These are phyloP conservation scores for Notechis scutatus DNA, from an alignment of 2,113 vertebrate genomes.

Conservation along the genomic window DNA sequence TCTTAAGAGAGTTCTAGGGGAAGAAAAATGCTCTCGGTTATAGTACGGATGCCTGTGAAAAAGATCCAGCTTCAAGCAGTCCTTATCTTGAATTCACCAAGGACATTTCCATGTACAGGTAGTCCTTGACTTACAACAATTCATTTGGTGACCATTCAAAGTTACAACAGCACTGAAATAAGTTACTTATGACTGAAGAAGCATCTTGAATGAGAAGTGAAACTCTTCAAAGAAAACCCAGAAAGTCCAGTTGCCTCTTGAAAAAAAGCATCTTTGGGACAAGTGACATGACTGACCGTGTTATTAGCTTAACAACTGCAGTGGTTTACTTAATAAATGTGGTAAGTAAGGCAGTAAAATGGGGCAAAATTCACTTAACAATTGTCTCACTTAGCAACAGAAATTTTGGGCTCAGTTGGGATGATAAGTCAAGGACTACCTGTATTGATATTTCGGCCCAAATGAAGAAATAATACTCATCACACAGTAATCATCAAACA, in stretches of 20 bases:
- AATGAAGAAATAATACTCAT: background rate
- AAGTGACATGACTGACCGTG: background rate
- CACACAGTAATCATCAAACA: background rate
- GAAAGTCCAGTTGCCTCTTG: too few relatives aligned
- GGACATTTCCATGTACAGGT: background rate
- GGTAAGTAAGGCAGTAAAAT: background rate
- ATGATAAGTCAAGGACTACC: background rate
- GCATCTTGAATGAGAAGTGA: too few relatives aligned
- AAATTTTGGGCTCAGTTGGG: background rate
- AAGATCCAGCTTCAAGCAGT: background rate
- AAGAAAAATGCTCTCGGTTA: background rate
- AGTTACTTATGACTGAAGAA: background rate
- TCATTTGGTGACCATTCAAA: background rate
- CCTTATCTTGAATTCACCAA: background rate
- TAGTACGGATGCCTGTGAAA: background rate
- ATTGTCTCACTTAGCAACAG: background rate
- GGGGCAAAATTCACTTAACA: background rate
- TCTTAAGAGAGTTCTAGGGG: background rate
- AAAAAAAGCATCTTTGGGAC: too few relatives aligned
- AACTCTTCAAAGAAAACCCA: too few relatives aligned
- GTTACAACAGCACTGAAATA: background rate
- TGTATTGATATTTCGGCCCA: too few relatives aligned
- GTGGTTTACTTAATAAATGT: background rate
- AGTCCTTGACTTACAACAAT: background rate
- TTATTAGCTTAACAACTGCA: background rate